Evolutionary conservation across 2,113 vertebrate species (phyloP).

Genomic region (Danionella cerebrum): DNA sequence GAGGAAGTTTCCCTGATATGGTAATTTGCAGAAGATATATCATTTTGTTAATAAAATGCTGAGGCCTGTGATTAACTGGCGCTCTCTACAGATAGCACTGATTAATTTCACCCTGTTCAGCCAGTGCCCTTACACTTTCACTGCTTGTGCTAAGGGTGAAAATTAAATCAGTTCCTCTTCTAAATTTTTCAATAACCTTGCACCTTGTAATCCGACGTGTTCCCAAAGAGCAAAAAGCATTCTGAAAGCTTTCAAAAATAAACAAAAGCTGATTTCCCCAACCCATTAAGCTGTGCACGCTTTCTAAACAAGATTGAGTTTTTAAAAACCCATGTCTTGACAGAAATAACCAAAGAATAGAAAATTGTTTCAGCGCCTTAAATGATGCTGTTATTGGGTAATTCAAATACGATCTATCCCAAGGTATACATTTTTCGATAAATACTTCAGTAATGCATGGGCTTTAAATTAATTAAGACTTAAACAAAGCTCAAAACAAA

Average conservation of each 20-base stretch:
- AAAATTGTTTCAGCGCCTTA: slow-evolving; percentile 23
- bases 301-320: not conserved
- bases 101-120: slow-evolving; percentile 65
- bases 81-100: slow-evolving; percentile 58
- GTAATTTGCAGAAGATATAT: slow-evolving; percentile 45
- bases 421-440: slow-evolving; percentile 41
- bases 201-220: slow-evolving; percentile 39
- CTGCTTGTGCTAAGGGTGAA: slow-evolving; percentile 50
- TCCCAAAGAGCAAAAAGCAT: not conserved
- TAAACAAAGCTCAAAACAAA: slow-evolving; percentile 33
- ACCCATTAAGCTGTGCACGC: slow-evolving; percentile 12
- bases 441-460: slow-evolving; percentile 25
- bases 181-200: slow-evolving; percentile 60
- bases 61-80: slow-evolving; percentile 56
- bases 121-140: slow-evolving; percentile 37
- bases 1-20: slow-evolving; percentile 49
- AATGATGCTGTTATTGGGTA: slow-evolving; percentile 40
- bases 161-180: slow-evolving; percentile 58
- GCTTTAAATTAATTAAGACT: not conserved
- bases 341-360: slow-evolving; percentile 38
- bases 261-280: not conserved
- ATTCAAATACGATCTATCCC: slow-evolving; percentile 42
- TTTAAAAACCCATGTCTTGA: slow-evolving; percentile 32
- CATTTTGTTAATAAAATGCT: slow-evolving; percentile 56
- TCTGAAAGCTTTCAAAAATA: not conserved